Evolutionary conservation across 2,888 invertebrate species (phyloP).

Genomic region (Amblyjoppa fuscipennis): DNA sequence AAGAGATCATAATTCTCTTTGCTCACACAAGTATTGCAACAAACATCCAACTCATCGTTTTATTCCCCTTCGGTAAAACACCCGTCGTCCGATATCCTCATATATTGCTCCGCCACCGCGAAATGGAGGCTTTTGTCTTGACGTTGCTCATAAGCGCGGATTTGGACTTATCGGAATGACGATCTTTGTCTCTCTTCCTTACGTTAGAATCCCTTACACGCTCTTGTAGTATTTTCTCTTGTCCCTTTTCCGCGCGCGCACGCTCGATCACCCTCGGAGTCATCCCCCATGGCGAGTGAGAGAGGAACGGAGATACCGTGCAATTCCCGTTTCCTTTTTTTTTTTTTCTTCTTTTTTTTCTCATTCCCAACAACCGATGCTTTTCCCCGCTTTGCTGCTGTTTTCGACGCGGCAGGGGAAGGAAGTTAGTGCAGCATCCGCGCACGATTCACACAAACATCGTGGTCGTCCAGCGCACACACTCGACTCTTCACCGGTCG

Average conservation of each 20-base stretch:
- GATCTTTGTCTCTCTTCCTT: conserved; percentile 66
- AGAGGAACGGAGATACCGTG: conserved; percentile 21
- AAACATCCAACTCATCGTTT: conserved; percentile 48
- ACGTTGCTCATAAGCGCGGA: conserved; percentile 83
- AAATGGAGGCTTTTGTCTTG: conserved; percentile 84
- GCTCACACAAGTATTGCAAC: conserved; percentile 70
- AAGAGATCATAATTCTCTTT: neutral
- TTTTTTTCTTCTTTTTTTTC: conserved; percentile 33
- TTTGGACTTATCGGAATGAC: conserved; percentile 79
- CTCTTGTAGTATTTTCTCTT: conserved; percentile 63
- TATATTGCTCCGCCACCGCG: conserved; percentile 71
- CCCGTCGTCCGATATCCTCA: conserved; percentile 13
- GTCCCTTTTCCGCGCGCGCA: conserved; percentile 72
- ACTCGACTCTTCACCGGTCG: conserved; percentile 65
- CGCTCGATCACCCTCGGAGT: conserved; percentile 82
- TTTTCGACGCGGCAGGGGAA: conserved; percentile 78
- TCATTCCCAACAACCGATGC: conserved; percentile 52
- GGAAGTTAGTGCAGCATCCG: conserved; percentile 76
- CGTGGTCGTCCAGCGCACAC: conserved; percentile 62
- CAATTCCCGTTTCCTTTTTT: conserved; percentile 57
- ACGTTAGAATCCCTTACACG: conserved; percentile 37
- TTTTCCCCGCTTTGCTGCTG: conserved; percentile 72
- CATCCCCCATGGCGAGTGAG: conserved; percentile 77
- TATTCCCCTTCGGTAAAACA: conserved; percentile 25
- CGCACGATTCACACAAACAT: conserved; percentile 73